phyloP scores from a whole-genome alignment of 2,113 vertebrate species.

The Odontophorus gujanensis region DNA sequence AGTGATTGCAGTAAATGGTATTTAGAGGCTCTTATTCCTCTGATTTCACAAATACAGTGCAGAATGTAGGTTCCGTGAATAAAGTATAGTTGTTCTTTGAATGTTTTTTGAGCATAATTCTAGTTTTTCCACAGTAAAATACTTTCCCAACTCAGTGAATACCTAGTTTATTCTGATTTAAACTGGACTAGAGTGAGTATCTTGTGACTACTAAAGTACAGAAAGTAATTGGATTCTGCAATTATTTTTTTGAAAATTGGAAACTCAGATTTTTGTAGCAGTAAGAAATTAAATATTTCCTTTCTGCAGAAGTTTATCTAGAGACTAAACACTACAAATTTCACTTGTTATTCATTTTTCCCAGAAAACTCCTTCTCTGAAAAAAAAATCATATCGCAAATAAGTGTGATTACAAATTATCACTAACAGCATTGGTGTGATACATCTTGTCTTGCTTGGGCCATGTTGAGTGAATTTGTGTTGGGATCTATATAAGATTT shows the following conservation, averaged over 20 bases:
- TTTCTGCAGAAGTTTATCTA: slow-evolving; percentile 41
- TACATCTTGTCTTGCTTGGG: too few relatives aligned
- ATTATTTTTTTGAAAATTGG: background rate
- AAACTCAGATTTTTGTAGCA: background rate
- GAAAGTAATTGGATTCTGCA: slow-evolving; percentile 29
- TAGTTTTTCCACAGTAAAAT: background rate
- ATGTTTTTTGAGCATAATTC: background rate
- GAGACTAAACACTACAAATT: slow-evolving; percentile 21
- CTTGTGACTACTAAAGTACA: slow-evolving; percentile 51
- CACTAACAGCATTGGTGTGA: background rate
- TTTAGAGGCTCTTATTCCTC: background rate
- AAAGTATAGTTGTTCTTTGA: background rate
- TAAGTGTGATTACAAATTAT: slow-evolving; percentile 28
- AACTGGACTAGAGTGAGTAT: slow-evolving; percentile 7
- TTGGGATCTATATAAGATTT: too few relatives aligned
- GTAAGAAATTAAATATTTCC: slow-evolving; percentile 28
- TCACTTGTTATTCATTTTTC: slow-evolving; percentile 56
- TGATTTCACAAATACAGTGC: background rate
- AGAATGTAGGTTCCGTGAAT: background rate
- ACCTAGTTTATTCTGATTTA: slow-evolving; percentile 12
- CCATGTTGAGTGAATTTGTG: too few relatives aligned
- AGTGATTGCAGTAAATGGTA: background rate
- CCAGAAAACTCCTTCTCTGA: slow-evolving; percentile 6
- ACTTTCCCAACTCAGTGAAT: background rate
- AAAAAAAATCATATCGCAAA: slow-evolving; percentile 1